Evolutionary conservation across 2,113 vertebrate species (phyloP), one percentile per base, ranked within the genome.

Genomic region (Ammodytes dubius): DNA sequence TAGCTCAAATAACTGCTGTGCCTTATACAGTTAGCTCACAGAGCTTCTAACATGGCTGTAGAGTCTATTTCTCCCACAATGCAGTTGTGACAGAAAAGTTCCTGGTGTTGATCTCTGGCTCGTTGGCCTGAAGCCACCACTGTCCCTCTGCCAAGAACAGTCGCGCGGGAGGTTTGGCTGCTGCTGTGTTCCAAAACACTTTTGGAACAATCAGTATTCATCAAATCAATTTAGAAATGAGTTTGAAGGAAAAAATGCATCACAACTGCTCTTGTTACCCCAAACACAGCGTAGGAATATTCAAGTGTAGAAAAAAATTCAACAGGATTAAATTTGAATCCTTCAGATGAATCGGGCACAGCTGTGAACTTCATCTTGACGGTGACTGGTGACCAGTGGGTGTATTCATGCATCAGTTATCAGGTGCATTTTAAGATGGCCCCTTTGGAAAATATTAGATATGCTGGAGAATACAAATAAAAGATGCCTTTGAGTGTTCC

Each of bases 121-220:
- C 1, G 2, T 11, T 68, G 74, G 73, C 45, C 49, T 54, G 70
- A 1, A 59, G 73, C 46, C 49, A 40, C n/a, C 8, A 5, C 42
- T 68, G 17, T 45, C 68, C 2, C 73, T 74, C 73, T 74, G 58
- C 61, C 68, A 69, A 52, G 52, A 46, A 72, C 37, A 57, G 37
- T 64, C 47, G 53, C 52, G 60, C 35, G 49, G 75, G 37, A 27
- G 64, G 52, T 56, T 71, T 40, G 27, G 57, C 40, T 71, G 57
- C 40, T 71, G 75, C 8, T 43, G 65, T 72, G 60, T 27, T 77
- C 61, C 49, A 63, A 17, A 50, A 68, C 80, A 47, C 50, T 60
- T 85, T 46, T 73, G 57, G 60, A 78, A 78, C 76, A 72, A 88
- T 86, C 54, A 49, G 52, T 64, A 83, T 79, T 83, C 67, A 78